Conservation (phyloP, 2,888 invertebrate species). For the Drosophila pegasa region DNA sequence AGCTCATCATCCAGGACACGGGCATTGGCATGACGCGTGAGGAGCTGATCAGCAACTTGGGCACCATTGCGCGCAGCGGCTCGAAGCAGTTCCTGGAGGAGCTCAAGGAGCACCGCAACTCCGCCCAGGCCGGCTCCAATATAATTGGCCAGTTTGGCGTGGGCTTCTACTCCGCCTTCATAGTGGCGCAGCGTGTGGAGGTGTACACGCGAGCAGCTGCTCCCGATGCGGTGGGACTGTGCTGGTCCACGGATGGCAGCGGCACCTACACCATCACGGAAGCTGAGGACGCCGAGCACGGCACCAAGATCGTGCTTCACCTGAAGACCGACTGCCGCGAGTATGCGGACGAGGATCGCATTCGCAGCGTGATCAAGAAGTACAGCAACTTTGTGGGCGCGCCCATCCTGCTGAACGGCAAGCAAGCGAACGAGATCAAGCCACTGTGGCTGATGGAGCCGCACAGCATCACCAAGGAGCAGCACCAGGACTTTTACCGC, state of each 20-base stretch:
- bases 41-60: constrained; percentile 95
- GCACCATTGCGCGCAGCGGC: constrained; percentile 98
- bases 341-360: constrained; percentile 93
- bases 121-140: constrained; percentile 88
- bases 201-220: constrained; percentile 93
- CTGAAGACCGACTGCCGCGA: constrained; percentile 95
- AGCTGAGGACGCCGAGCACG: constrained; percentile 92
- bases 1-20: constrained; percentile 95
- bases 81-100: constrained; percentile 96
- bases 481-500: constrained; percentile 97
- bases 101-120: constrained; percentile 89
- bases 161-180: constrained; percentile 98
- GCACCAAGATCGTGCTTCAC: constrained; percentile 97
- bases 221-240: constrained; percentile 89
- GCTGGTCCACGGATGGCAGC: constrained; percentile 96
- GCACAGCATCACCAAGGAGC: constrained; percentile 92
- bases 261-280: constrained; percentile 95
- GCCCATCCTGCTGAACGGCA: constrained; percentile 95
- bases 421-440: constrained; percentile 94
- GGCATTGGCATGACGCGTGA: constrained; percentile 98
- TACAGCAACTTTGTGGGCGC: constrained; percentile 99
- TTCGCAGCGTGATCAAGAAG: constrained; percentile 95
- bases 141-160: constrained; percentile 99
- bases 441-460: constrained; percentile 97
- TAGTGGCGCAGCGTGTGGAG: constrained; percentile 98